Evolutionary conservation across 2,113 vertebrate genomes (phyloP).

Genomic region (Rhinolophus sinicus): DNA sequence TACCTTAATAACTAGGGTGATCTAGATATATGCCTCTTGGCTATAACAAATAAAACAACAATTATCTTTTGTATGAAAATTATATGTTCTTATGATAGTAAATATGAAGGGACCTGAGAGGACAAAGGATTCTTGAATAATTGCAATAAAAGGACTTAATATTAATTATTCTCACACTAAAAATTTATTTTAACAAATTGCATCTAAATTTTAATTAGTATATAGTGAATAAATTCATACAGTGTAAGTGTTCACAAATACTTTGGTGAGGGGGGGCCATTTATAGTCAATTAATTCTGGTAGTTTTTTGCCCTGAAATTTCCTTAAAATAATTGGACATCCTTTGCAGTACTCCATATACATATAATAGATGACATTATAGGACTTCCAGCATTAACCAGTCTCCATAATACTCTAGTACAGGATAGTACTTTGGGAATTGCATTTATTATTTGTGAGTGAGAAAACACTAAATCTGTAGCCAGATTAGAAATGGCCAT

Average conservation of each 20-base stretch:
- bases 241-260: background rate
- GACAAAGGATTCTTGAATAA: background rate
- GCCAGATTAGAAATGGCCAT: background rate
- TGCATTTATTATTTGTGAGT: background rate
- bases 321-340: background rate
- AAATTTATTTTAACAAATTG: background rate
- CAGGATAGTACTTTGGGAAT: background rate
- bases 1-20: background rate
- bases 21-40: background rate
- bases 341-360: background rate
- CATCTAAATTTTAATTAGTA: background rate
- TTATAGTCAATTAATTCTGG: background rate
- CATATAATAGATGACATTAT: background rate
- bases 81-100: background rate
- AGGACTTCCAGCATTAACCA: background rate
- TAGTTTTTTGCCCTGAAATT: background rate
- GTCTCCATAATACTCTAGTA: background rate
- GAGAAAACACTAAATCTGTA: background rate
- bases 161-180: background rate
- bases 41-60: background rate
- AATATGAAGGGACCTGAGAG: background rate
- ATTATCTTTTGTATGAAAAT: background rate
- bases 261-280: background rate
- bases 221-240: background rate
- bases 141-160: background rate